Conservation (phyloP, 2,113 vertebrate genomes). For the Bos indicus region DNA sequence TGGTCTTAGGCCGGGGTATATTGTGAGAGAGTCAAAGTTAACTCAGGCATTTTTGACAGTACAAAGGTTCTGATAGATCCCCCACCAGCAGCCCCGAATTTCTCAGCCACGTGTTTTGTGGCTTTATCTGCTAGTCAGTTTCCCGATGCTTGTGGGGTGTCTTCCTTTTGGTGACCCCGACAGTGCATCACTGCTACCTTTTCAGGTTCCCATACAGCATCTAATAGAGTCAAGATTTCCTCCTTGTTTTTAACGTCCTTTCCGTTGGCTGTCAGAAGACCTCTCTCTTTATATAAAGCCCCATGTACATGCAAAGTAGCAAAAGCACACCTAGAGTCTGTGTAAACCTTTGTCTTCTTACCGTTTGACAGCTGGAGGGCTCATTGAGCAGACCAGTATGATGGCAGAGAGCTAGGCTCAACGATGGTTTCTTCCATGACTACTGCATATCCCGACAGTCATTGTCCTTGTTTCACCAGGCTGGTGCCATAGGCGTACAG, state of each 20-base stretch:
- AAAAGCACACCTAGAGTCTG: neutral
- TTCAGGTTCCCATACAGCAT: neutral
- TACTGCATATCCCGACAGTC: neutral
- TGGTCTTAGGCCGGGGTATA: neutral
- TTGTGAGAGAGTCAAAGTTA: neutral
- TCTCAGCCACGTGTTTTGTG: accelerated
- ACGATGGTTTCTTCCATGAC: neutral
- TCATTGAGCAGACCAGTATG: neutral
- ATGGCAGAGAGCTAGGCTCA: neutral
- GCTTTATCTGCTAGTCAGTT: neutral
- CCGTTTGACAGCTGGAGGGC: neutral
- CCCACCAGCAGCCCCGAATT: neutral
- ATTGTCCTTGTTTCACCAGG: no score
- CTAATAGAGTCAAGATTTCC: neutral
- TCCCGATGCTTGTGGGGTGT: neutral
- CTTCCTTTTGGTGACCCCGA: neutral
- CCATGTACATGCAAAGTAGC: neutral
- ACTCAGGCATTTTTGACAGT: neutral
- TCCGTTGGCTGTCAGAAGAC: neutral
- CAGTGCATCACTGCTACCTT: neutral
- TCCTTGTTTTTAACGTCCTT: neutral
- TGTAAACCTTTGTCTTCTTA: neutral
- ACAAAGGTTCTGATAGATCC: neutral
- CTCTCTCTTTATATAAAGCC: neutral
- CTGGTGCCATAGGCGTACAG: neutral